Evolutionary conservation across 2,888 invertebrate genomes (phyloP).

Genomic region (Tenodera sinensis): DNA sequence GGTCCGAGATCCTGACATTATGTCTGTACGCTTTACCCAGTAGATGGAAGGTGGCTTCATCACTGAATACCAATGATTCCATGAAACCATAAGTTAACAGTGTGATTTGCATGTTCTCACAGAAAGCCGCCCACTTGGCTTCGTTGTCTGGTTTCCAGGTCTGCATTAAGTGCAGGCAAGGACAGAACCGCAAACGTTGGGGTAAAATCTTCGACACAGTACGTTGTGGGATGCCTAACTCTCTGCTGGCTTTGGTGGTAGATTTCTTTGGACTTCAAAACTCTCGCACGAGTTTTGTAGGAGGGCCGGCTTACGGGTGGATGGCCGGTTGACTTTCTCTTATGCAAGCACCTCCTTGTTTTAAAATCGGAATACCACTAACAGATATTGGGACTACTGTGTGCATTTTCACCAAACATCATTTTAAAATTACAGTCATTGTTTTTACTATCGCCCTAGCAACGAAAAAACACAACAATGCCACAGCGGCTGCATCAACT

Average conservation of each 20-base stretch:
- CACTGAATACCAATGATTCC: not conserved
- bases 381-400: not conserved
- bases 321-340: too few species aligned
- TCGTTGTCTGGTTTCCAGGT: not conserved
- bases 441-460: too few species aligned
- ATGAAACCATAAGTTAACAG: not conserved
- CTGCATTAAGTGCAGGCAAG: not conserved
- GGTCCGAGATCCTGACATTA: not conserved
- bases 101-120: not conserved
- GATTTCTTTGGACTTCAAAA: slow-evolving; percentile 2
- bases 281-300: not conserved
- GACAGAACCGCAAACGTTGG: slow-evolving; percentile 4
- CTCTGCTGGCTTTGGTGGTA: slow-evolving; percentile 5
- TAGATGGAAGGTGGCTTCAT: slow-evolving; percentile 1
- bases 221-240: not conserved
- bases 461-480: too few species aligned
- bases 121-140: not conserved
- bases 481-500: too few species aligned
- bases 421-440: too few species aligned
- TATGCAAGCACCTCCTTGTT: too few species aligned
- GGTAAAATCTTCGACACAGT: slow-evolving; percentile 3
- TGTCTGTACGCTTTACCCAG: not conserved
- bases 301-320: not conserved
- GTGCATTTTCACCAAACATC: too few species aligned
- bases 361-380: not conserved